Evolutionary conservation across 2,113 vertebrate genomes (phyloP).

Genomic region (Penelope pileata): DNA sequence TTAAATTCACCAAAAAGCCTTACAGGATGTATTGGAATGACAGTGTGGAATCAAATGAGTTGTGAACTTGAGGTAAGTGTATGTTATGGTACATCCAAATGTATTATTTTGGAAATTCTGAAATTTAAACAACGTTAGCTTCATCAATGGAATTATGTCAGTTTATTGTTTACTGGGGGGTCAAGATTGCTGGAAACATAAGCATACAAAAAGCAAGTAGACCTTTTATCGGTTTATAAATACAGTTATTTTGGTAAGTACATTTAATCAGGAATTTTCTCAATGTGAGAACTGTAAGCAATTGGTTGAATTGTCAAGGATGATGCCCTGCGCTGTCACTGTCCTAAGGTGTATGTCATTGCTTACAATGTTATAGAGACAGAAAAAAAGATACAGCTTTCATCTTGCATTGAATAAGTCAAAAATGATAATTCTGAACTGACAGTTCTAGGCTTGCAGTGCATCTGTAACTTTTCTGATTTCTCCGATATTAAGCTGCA

Average conservation of each 20-base stretch:
- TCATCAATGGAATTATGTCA: background rate
- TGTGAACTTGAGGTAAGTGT: background rate
- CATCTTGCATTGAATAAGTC: background rate
- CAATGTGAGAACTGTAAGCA: background rate
- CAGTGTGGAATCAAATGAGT: background rate
- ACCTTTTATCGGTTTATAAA: background rate
- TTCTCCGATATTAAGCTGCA: background rate
- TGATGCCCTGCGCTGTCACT: slow-evolving; percentile 11
- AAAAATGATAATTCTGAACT: slow-evolving; percentile 4
- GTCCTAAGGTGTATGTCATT: background rate
- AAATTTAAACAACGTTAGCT: background rate
- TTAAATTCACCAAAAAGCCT: background rate
- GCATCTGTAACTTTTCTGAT: background rate
- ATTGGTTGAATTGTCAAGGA: background rate
- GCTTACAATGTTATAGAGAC: background rate
- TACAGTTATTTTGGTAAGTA: background rate
- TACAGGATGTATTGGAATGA: background rate
- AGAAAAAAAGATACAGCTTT: background rate
- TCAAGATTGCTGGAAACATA: background rate
- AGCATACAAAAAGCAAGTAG: background rate
- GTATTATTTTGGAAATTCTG: background rate
- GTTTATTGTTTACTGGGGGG: background rate
- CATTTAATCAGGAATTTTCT: background rate
- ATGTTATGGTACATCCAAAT: background rate
- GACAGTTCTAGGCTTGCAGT: slow-evolving; percentile 25